phyloP scores from a whole-genome alignment of 2,797 vertebrate genomes.

The Muscicapa striata region DNA sequence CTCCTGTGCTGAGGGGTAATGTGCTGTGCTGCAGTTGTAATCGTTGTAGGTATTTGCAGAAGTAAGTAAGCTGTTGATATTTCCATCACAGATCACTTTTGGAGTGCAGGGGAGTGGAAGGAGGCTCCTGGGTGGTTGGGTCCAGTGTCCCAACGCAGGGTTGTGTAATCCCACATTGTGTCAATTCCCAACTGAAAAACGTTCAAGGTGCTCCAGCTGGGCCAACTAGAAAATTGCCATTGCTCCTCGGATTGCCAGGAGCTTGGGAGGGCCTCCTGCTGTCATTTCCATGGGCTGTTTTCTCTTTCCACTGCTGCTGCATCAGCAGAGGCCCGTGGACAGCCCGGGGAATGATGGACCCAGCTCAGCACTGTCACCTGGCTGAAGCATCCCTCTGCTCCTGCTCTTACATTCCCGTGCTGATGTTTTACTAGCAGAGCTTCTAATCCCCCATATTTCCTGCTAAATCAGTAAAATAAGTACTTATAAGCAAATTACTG shows the following conservation, averaged over 20 bases:
- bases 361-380: not conserved
- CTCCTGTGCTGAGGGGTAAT: rapidly evolving
- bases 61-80: not conserved
- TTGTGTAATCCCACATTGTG: not conserved
- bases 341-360: not conserved
- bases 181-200: not conserved
- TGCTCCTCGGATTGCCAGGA: not conserved
- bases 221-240: rapidly evolving
- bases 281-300: not conserved
- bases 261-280: not conserved
- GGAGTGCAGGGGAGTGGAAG: not conserved
- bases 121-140: not conserved
- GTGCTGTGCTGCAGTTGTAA: not conserved
- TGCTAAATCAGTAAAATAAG: not conserved
- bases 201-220: not conserved
- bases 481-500: not conserved
- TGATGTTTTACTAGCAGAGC: not conserved
- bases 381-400: not conserved
- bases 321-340: rapidly evolving
- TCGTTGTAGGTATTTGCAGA: not conserved
- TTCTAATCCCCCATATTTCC: too few species aligned
- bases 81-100: rapidly evolving
- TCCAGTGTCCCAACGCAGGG: rapidly evolving
- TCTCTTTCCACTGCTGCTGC: not conserved
- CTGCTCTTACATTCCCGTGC: not conserved